Evolutionary conservation across 2,888 invertebrate genomes (phyloP).

Genomic region (Anoncus sp.): DNA sequence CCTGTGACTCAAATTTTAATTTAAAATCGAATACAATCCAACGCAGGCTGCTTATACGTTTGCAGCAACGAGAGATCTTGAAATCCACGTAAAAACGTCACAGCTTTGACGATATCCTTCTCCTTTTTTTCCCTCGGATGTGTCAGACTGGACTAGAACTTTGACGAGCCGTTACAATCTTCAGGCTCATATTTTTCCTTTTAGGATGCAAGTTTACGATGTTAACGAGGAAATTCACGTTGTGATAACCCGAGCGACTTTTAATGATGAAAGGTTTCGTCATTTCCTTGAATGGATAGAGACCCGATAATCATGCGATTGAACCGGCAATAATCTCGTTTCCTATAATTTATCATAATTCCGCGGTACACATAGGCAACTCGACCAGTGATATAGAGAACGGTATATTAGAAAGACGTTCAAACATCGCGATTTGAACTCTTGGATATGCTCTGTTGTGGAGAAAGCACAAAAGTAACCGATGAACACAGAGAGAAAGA

Average conservation of each 20-base stretch:
- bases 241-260: slow-evolving; percentile 16
- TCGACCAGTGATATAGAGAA: background rate
- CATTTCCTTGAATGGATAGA: slow-evolving; percentile 10
- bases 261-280: slow-evolving; percentile 5
- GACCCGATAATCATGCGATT: slow-evolving; percentile 20
- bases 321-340: slow-evolving; percentile 35
- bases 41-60: background rate
- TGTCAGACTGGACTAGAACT: too few relatives aligned
- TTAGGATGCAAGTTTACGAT: background rate
- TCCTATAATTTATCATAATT: slow-evolving; percentile 25
- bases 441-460: slow-evolving; percentile 13
- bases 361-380: too few relatives aligned
- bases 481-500: background rate
- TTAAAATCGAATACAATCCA: background rate
- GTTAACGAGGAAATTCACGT: too few relatives aligned
- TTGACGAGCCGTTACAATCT: too few relatives aligned
- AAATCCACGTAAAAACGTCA: background rate
- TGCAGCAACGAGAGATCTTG: background rate
- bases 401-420: slow-evolving; percentile 33
- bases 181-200: background rate
- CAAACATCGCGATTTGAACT: slow-evolving; percentile 39
- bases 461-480: background rate
- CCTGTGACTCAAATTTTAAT: slow-evolving; percentile 44
- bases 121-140: background rate
- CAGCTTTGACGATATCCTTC: background rate